Conservation (phyloP, 2,797 vertebrate genomes). For the Austrolebias charrua region DNA sequence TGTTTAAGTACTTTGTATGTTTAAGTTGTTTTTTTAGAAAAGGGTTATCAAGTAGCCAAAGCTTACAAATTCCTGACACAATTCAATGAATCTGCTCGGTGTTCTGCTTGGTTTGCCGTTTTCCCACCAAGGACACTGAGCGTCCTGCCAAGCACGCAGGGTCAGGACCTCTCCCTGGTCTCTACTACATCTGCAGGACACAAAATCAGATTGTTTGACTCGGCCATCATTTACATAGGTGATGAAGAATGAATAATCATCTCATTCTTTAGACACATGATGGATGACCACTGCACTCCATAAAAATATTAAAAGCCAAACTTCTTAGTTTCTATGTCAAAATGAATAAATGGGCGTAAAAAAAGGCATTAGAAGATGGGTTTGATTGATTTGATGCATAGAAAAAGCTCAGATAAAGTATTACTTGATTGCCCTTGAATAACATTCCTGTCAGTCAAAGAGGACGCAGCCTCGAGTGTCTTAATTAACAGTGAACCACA, state of each 20-base stretch:
- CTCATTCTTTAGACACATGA: not conserved
- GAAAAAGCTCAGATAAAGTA: constrained; percentile 52
- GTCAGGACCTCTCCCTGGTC: constrained; percentile 56
- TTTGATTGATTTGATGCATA: constrained; percentile 36
- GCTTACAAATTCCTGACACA: constrained; percentile 19
- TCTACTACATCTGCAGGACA: constrained; percentile 49
- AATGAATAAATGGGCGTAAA: constrained; percentile 13
- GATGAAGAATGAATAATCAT: not conserved
- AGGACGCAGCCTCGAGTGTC: constrained; percentile 59
- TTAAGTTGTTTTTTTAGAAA: constrained; percentile 25
- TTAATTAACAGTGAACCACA: constrained; percentile 72
- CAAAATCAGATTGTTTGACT: constrained; percentile 46
- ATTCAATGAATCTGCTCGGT: constrained; percentile 22
- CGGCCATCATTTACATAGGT: not conserved
- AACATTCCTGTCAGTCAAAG: constrained; percentile 58
- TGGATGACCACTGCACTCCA: not conserved
- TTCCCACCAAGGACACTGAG: constrained; percentile 28
- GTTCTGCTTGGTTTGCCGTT: constrained; percentile 40
- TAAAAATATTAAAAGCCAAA: constrained; percentile 9
- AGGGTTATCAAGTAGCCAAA: constrained; percentile 37
- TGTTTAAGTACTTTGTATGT: constrained; percentile 44
- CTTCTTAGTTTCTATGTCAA: constrained; percentile 10
- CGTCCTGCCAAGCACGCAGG: constrained; percentile 56
- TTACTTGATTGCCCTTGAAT: constrained; percentile 62
- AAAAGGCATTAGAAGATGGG: constrained; percentile 10